A percentile compares a stretch with the other conserved stretches of the same genome.
phyloP scores from a whole-genome alignment of 2,113 vertebrate species.

The Catharus bicknelli region DNA sequence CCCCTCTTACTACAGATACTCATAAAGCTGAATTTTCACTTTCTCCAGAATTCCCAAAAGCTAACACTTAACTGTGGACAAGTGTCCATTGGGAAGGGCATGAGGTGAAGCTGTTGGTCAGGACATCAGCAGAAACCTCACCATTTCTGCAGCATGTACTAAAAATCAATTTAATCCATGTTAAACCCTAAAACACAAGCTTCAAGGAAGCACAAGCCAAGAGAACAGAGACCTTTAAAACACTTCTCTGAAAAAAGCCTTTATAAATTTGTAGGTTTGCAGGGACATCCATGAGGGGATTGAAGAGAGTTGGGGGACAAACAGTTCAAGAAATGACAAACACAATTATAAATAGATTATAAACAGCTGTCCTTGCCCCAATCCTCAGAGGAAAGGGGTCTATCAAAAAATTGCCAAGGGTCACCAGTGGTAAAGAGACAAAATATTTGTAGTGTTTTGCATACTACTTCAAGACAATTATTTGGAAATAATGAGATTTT shows the following conservation, averaged over 20 bases:
- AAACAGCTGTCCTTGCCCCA: background rate
- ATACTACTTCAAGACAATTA: background rate
- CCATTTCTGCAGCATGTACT: background rate
- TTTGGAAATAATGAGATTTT: background rate
- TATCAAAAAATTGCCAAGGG: background rate
- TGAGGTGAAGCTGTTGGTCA: accelerated
- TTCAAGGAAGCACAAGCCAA: background rate
- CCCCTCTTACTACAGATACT: background rate
- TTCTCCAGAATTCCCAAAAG: background rate
- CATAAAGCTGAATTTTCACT: background rate
- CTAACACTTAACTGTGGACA: accelerated
- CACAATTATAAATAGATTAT: background rate
- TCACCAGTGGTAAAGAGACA: background rate
- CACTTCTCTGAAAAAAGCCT: background rate
- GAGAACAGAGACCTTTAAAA: background rate
- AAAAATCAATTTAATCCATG: background rate
- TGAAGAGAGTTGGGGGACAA: accelerated
- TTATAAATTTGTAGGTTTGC: accelerated
- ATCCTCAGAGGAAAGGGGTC: background rate
- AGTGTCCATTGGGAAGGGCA: accelerated
- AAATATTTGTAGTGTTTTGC: background rate
- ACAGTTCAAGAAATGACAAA: background rate
- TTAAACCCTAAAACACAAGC: background rate
- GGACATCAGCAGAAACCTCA: background rate
- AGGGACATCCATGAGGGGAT: background rate